Evolutionary conservation across 2,888 invertebrate species (phyloP), one percentile per base, ranked within the genome.

Genomic region (Alcis repandata): DNA sequence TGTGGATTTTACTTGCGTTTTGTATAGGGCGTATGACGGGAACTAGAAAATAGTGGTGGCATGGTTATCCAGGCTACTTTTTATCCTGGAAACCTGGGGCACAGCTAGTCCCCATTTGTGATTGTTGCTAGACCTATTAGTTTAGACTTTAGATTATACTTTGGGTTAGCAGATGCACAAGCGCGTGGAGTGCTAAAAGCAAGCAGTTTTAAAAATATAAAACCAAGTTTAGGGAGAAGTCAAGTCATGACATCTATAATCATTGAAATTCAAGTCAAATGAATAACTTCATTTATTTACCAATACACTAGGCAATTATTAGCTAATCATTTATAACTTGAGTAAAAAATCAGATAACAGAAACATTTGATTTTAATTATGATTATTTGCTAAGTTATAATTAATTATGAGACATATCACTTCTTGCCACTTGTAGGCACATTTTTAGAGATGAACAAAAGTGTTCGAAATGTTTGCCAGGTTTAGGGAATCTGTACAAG

Each of bases 261-360:
- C 38, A 43, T 7, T 9, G 15, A 43, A 43, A 13, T 13, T 9
- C 4, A n/a, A 46, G 4, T 7, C 20, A n/a, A 13, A 36, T 51
- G 19, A 51, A 51, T 33, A 36, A 51, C 51, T 51, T 33, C 27
- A 38, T 53, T 53, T 41, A 53, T 41, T 53, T 53, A 41, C 40
- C 20, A 22, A 53, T 22, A 2, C 41, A 53, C 38, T 58, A 38
- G 59, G 51, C 59, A 48, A n/a, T 32, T 48, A 13, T 6, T 32
- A 17, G 49, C 33, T 27, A 48, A 8, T 27, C 27, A 45, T 48
- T 49, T n/a, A 49, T 49, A 17, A 49, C 48, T 48, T 48, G 22
- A 27, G 27, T 46, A 27, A 43, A 9, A 43, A 19, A 38, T 38
- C 2, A 13, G 13, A 6, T 38, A 38, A 38, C 13, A 2, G 4